Conservation (phyloP, 1,140 invertebrate genomes). For the Drosophila kurseongensis region DNA sequence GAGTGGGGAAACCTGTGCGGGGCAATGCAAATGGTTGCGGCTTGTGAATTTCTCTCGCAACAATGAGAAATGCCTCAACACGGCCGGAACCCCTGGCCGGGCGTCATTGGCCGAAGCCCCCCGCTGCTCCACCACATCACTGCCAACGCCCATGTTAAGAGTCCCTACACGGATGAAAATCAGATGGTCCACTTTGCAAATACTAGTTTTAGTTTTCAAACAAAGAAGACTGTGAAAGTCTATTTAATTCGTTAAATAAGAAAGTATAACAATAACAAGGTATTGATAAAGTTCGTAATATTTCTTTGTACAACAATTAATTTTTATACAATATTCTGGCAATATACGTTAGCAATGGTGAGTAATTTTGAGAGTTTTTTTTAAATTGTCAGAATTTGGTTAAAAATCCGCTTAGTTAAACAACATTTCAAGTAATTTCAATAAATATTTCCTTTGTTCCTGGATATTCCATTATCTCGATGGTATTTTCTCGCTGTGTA, state of each 20-base stretch:
- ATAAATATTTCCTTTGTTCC: too few species aligned
- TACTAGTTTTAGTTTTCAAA: not conserved
- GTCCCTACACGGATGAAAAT: constrained; percentile 8
- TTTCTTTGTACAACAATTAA: not conserved
- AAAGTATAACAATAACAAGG: too few species aligned
- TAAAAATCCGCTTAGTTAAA: too few species aligned
- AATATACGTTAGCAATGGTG: too few species aligned
- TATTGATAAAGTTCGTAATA: too few species aligned
- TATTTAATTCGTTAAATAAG: too few species aligned
- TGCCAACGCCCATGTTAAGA: constrained; percentile 1
- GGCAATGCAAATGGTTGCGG: constrained; percentile 48
- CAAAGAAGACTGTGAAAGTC: too few species aligned
- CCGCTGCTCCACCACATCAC: not conserved
- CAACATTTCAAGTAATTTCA: too few species aligned
- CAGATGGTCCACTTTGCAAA: not conserved
- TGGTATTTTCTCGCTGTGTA: not conserved
- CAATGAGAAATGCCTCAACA: constrained; percentile 34
- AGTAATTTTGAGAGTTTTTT: too few species aligned
- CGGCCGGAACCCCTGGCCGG: constrained; percentile 11
- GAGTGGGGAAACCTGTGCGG: constrained; percentile 1
- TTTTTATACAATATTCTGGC: too few species aligned
- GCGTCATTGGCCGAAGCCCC: constrained; percentile 31
- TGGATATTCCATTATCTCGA: not conserved
- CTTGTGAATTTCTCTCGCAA: constrained; percentile 44
- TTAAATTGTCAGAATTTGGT: too few species aligned